Conservation (phyloP, 2,797 vertebrate genomes). For the Siniperca scherzeri region DNA sequence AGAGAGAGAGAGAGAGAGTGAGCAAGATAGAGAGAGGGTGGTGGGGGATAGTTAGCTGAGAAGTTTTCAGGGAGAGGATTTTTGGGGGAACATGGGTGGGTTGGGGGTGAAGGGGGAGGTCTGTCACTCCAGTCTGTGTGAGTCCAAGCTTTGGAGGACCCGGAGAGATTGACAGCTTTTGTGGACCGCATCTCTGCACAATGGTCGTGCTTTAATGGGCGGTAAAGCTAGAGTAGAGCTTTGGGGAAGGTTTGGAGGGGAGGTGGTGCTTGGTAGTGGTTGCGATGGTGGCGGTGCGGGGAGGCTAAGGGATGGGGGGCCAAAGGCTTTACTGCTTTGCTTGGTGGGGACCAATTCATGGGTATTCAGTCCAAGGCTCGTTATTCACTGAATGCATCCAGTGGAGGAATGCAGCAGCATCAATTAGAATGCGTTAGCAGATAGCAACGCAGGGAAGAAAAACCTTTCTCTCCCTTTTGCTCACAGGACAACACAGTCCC, state of each 20-base stretch:
- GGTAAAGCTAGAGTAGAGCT: constrained; percentile 88
- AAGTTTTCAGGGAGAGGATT: constrained; percentile 84
- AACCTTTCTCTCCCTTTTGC: constrained; percentile 92
- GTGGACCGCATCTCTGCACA: constrained; percentile 93
- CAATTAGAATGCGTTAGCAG: constrained; percentile 99
- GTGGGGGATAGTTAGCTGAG: constrained; percentile 85
- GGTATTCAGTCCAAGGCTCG: constrained; percentile 95
- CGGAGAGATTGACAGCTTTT: constrained; percentile 99
- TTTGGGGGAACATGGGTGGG: constrained; percentile 82
- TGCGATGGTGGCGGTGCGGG: constrained; percentile 76
- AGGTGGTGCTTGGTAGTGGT: constrained; percentile 84
- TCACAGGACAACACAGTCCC: constrained; percentile 90
- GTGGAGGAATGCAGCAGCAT: constrained; percentile 97
- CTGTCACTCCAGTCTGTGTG: constrained; percentile 90
- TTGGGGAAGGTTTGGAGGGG: constrained; percentile 81
- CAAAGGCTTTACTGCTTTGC: constrained; percentile 97
- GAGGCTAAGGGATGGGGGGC: constrained; percentile 82
- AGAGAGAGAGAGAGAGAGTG: constrained; percentile 79
- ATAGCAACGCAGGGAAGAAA: constrained; percentile 96
- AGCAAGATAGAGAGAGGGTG: constrained; percentile 64
- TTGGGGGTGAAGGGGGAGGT: constrained; percentile 76
- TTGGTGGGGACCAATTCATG: constrained; percentile 97
- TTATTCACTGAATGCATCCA: constrained; percentile 98
- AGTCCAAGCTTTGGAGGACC: constrained; percentile 97
- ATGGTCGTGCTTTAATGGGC: constrained; percentile 98